phyloP scores from a whole-genome alignment of 2,888 invertebrate genomes.

The Norana najaformis region DNA sequence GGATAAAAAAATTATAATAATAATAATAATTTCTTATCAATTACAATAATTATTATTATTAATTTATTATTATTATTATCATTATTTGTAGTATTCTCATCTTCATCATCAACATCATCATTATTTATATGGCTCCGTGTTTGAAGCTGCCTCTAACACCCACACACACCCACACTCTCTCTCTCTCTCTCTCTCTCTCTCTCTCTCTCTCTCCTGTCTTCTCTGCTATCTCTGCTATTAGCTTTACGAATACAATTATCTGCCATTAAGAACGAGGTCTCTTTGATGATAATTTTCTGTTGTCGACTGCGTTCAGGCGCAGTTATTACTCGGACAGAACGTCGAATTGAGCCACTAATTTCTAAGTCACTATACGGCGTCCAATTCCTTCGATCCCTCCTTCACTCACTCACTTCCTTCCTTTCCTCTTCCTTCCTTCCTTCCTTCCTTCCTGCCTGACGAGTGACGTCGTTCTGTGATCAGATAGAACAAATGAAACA shows the following conservation, averaged over 20 bases:
- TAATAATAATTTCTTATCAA: background rate
- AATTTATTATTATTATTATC: slow-evolving; percentile 15
- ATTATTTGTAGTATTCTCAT: background rate
- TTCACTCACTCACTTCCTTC: background rate
- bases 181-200: background rate
- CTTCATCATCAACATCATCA: background rate
- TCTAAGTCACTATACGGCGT: background rate
- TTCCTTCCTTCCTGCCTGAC: background rate
- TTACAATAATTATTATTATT: background rate
- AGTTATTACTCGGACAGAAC: background rate
- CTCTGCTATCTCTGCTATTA: background rate
- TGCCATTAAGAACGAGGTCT: background rate
- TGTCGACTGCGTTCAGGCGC: background rate
- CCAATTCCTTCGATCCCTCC: background rate
- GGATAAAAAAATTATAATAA: too few species aligned
- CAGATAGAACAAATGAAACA: too few species aligned
- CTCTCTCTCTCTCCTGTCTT: background rate
- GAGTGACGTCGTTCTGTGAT: too few species aligned
- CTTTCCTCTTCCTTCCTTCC: background rate
- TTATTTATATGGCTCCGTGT: background rate
- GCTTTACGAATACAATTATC: slow-evolving; percentile 1
- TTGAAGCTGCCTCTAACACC: too few species aligned
- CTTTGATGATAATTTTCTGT: background rate
- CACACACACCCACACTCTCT: too few species aligned
- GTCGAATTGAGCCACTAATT: background rate